Conservation (phyloP, 2,113 vertebrate species). For the Nanger granti region DNA sequence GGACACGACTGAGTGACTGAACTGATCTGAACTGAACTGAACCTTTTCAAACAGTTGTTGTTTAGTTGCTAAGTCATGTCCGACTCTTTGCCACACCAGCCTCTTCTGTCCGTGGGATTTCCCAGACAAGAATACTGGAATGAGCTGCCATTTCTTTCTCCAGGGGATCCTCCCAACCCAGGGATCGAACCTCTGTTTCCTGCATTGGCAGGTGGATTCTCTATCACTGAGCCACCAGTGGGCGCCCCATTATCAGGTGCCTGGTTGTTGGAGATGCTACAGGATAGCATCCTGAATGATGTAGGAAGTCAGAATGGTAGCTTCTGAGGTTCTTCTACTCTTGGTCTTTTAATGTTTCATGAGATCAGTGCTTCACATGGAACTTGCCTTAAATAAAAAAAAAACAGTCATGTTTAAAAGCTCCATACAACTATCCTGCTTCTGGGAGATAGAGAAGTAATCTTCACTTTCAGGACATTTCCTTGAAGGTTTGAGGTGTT, state of each 20-base stretch:
- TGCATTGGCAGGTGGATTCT: background rate
- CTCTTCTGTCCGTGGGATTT: background rate
- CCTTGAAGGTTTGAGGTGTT: background rate
- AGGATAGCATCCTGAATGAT: background rate
- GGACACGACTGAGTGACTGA: too few relatives aligned
- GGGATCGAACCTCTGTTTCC: background rate
- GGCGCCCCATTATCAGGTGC: rapidly evolving
- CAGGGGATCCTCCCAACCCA: background rate
- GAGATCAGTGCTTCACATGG: background rate
- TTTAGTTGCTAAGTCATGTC: background rate
- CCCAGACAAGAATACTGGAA: background rate
- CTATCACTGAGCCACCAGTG: background rate
- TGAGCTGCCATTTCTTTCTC: background rate
- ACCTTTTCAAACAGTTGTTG: background rate
- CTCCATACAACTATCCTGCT: background rate
- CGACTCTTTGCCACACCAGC: background rate
- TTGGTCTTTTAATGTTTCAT: background rate
- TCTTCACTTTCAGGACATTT: background rate
- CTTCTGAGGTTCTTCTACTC: background rate
- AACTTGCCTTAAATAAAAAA: background rate
- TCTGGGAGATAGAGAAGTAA: background rate
- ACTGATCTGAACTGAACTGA: too few relatives aligned
- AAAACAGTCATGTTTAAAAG: background rate
- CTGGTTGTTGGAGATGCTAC: background rate
- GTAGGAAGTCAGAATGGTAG: background rate